Percentiles rank a stretch among this genome's conserved stretches.
phyloP scores from a whole-genome alignment of 2,888 invertebrate species.

The Meteorus cinctellus region DNA sequence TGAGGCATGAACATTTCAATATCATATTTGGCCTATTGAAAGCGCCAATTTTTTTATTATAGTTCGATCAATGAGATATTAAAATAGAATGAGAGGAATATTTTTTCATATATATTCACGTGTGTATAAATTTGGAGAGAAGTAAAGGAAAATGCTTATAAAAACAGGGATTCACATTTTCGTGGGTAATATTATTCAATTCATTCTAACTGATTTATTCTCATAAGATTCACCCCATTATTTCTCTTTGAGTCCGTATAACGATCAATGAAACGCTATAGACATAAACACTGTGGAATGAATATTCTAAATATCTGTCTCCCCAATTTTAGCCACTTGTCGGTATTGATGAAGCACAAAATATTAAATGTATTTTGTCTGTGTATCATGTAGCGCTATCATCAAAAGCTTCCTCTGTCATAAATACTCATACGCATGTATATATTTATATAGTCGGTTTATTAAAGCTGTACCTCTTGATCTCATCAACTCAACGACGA shows the following conservation, averaged over 20 bases:
- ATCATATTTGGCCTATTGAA: neutral
- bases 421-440: neutral
- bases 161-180: constrained; percentile 9
- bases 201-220: constrained; percentile 14
- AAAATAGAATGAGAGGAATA: neutral
- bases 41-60: neutral
- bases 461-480: neutral
- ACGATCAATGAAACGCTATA: neutral
- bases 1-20: neutral
- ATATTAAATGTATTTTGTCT: neutral
- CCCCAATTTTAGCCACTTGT: neutral
- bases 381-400: neutral
- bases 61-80: neutral
- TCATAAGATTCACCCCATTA: constrained; percentile 26
- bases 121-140: neutral
- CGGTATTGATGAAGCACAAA: neutral
- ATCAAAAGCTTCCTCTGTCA: neutral
- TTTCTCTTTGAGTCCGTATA: neutral
- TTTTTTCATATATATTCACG: too few relatives aligned
- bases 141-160: neutral
- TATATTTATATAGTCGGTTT: neutral
- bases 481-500: neutral
- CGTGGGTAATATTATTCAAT: constrained; percentile 24
- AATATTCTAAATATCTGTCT: neutral
- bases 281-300: neutral